Conservation (phyloP, 2,113 vertebrate species). For the Petaurus breviceps region DNA sequence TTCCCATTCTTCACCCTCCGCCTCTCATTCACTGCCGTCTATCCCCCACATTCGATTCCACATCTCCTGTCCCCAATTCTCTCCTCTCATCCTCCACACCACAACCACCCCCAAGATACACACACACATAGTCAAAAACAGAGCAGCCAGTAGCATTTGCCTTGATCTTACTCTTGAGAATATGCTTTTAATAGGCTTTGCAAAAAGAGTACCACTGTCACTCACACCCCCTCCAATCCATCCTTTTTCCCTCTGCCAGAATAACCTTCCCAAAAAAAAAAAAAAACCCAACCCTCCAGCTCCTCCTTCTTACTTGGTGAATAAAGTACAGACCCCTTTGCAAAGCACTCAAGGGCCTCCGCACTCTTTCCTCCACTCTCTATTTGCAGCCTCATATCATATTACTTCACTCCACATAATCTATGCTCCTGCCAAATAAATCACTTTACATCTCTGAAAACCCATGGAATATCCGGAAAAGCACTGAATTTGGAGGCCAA, state of each 20-base stretch:
- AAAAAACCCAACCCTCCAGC: background rate
- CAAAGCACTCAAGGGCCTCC: background rate
- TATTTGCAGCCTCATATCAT: background rate
- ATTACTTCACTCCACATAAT: background rate
- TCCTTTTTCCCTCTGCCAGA: background rate
- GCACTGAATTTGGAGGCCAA: background rate
- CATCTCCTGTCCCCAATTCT: background rate
- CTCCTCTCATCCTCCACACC: background rate
- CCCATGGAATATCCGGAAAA: background rate
- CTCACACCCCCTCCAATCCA: background rate
- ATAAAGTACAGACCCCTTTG: background rate
- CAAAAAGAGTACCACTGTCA: background rate
- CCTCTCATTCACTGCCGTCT: background rate
- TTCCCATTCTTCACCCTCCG: background rate
- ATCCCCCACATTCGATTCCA: background rate
- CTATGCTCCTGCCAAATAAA: background rate
- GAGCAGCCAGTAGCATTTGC: background rate
- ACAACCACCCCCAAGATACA: background rate
- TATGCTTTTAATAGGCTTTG: background rate
- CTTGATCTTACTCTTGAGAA: background rate
- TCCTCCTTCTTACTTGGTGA: background rate
- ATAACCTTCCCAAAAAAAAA: background rate
- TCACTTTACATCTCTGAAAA: slow-evolving; percentile 3
- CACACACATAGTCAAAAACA: background rate
- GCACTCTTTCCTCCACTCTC: background rate